These are phyloP conservation scores for Drosophila littoralis DNA, from an alignment of 1,140 invertebrate species.

Conservation along the genomic window DNA sequence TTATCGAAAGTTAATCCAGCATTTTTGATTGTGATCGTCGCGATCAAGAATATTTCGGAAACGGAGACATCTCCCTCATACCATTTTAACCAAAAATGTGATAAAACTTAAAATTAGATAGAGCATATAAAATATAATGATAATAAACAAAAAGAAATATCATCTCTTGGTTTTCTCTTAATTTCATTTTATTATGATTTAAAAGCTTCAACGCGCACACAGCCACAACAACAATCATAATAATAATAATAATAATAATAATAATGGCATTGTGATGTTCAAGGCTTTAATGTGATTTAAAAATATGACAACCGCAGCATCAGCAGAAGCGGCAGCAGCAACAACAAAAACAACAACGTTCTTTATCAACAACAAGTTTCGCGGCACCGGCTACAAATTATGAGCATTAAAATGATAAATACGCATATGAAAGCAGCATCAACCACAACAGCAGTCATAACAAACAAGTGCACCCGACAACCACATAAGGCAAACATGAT, in stretches of 20 bases:
- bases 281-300: constrained; percentile 75
- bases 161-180: constrained; percentile 43
- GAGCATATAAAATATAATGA: constrained; percentile 13
- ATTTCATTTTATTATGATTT: constrained; percentile 64
- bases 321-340: constrained; percentile 12
- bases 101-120: background rate
- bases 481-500: constrained; percentile 49
- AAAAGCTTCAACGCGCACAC: constrained; percentile 51
- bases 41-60: too few relatives aligned
- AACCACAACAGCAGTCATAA: constrained; percentile 29
- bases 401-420: constrained; percentile 75
- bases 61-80: too few relatives aligned
- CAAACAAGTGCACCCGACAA: constrained; percentile 25
- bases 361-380: constrained; percentile 17
- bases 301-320: constrained; percentile 62
- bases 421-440: constrained; percentile 40
- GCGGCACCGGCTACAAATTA: constrained; percentile 54
- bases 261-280: constrained; percentile 61
- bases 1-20: too few relatives aligned
- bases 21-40: too few relatives aligned
- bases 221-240: constrained; percentile 16
- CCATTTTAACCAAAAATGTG: too few relatives aligned
- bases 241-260: constrained; percentile 33
- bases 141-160: constrained; percentile 29
- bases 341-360: constrained; percentile 25